Percentiles rank a stretch among this genome's conserved stretches.
Evolutionary conservation across 1,140 invertebrate genomes (phyloP).

Genomic region (Bilobella aurantiaca): DNA sequence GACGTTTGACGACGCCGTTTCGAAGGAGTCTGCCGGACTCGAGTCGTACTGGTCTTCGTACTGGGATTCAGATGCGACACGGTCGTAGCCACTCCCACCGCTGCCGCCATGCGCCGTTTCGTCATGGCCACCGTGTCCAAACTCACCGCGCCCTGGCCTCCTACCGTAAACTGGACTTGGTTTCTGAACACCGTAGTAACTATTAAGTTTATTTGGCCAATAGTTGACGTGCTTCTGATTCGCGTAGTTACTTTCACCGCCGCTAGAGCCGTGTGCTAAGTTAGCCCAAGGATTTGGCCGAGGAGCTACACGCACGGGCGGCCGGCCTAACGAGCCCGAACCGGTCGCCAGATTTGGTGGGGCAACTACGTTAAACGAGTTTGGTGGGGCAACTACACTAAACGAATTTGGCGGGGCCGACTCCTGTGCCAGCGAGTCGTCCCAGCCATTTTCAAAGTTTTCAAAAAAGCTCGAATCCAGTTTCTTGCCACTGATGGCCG

Average conservation of each 20-base stretch:
- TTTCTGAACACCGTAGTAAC: background rate
- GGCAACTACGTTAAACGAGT: background rate
- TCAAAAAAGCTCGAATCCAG: background rate
- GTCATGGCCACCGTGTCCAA: background rate
- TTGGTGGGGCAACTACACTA: background rate
- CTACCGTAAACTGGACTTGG: background rate
- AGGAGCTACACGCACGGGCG: background rate
- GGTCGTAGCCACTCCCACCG: too few species aligned
- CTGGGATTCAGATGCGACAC: background rate
- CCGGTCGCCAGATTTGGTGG: background rate
- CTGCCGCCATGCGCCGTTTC: background rate
- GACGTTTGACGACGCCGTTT: background rate
- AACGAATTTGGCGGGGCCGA: background rate
- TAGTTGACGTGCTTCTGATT: conserved; percentile 7
- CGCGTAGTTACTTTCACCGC: background rate
- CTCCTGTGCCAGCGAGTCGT: conserved; percentile 6
- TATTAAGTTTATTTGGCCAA: conserved; percentile 10
- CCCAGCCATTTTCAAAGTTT: conserved; percentile 5
- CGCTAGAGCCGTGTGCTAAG: background rate
- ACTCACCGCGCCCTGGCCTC: too few species aligned
- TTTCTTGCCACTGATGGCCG: background rate
- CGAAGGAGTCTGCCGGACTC: background rate
- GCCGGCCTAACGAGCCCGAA: background rate
- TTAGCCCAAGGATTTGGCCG: background rate
- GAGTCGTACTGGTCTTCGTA: conserved; percentile 2